These are phyloP conservation scores for Halictus ligatus DNA, from an alignment of 2,888 invertebrate species.

Conservation along the genomic window DNA sequence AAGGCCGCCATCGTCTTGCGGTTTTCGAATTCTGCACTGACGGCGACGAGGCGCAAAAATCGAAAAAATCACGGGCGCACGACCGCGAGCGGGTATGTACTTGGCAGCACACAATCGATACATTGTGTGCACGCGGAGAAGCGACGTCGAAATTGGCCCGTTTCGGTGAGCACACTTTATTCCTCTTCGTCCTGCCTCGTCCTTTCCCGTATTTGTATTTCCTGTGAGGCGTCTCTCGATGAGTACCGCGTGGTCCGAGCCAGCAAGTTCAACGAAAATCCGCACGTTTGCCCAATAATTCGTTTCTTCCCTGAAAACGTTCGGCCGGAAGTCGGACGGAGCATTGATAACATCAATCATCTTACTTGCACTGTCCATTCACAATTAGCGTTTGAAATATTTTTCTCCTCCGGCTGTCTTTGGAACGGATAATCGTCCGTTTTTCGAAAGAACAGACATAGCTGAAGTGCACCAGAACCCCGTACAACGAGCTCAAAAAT, in stretches of 20 bases:
- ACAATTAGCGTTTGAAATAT: not conserved
- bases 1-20: not conserved
- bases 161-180: conserved; percentile 57
- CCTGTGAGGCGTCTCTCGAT: conserved; percentile 37
- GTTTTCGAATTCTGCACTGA: conserved; percentile 27
- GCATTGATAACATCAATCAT: conserved; percentile 20
- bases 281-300: conserved; percentile 51
- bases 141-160: conserved; percentile 44
- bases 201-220: conserved; percentile 62
- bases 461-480: no score
- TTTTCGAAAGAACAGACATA: not conserved
- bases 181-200: conserved; percentile 55
- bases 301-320: conserved; percentile 34
- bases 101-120: conserved; percentile 52
- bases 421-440: not conserved
- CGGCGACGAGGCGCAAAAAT: conserved; percentile 29
- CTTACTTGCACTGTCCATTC: conserved; percentile 5
- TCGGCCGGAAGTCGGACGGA: conserved; percentile 20
- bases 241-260: conserved; percentile 15
- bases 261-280: conserved; percentile 36
- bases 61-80: conserved; percentile 38
- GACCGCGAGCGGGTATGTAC: not conserved
- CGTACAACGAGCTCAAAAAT: no score
- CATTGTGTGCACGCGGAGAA: conserved; percentile 49
- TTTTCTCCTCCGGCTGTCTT: not conserved